Conservation (phyloP, 2,888 invertebrate species). For the Stenodera caucasica region DNA sequence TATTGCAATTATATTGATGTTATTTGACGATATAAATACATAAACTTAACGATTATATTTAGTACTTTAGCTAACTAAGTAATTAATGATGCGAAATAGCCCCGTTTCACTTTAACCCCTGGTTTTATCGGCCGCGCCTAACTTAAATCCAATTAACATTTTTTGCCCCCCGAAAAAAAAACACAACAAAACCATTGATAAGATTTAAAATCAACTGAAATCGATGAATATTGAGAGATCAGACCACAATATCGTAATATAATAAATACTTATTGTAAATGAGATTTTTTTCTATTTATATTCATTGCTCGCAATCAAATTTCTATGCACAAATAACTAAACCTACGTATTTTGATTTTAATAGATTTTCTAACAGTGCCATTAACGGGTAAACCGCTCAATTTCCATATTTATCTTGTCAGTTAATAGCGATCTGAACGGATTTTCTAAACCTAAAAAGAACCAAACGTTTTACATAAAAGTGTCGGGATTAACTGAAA, state of each 20-base stretch:
- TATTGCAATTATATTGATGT: too few species aligned
- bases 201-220: conserved; percentile 5
- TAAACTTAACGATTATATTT: conserved; percentile 29
- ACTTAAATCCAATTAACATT: conserved; percentile 26
- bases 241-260: not conserved
- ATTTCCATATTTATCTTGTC: conserved; percentile 27
- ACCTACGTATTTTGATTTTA: conserved; percentile 21
- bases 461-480: not conserved
- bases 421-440: conserved; percentile 10
- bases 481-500: not conserved
- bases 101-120: not conserved
- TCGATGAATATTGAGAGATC: not conserved
- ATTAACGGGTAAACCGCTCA: conserved; percentile 21
- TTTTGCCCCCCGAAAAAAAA: conserved; percentile 5
- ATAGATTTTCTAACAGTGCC: conserved; percentile 25
- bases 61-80: conserved; percentile 27
- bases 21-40: not conserved
- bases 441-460: not conserved
- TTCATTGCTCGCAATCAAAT: conserved; percentile 21
- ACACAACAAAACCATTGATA: not conserved
- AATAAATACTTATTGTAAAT: conserved; percentile 11
- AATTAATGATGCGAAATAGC: conserved; percentile 30
- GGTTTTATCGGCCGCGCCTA: conserved; percentile 10
- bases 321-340: conserved; percentile 8
- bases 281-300: conserved; percentile 27